Percentiles rank a stretch among this genome's conserved stretches.
These are phyloP conservation scores for Lepisosteus osseus DNA, from an alignment of 2,113 vertebrate genomes.

Conservation along the genomic window DNA sequence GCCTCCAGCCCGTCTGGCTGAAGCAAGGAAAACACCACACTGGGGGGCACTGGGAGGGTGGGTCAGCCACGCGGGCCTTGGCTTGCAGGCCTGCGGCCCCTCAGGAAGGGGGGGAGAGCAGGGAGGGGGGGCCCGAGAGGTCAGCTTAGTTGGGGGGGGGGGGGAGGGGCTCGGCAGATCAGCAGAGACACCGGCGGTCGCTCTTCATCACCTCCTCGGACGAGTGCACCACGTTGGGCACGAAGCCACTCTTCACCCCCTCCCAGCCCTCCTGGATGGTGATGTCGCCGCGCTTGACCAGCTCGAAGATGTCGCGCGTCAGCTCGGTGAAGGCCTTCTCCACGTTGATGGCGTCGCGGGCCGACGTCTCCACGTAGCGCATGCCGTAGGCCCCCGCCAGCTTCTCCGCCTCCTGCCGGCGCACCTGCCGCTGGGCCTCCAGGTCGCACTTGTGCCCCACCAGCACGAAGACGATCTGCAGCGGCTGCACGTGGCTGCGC, in stretches of 20 bases:
- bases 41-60: too few species aligned
- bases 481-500: constrained; percentile 90
- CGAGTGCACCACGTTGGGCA: constrained; percentile 91
- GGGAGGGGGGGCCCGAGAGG: too few species aligned
- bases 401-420: constrained; percentile 88
- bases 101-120: too few species aligned
- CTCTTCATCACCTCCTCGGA: constrained; percentile 91
- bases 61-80: too few species aligned
- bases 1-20: too few species aligned
- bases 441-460: constrained; percentile 97
- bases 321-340: constrained; percentile 96
- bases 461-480: constrained; percentile 90
- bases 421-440: constrained; percentile 89
- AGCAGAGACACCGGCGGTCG: constrained; percentile 87
- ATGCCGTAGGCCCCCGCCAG: constrained; percentile 86
- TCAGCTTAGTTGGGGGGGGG: too few species aligned
- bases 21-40: too few species aligned
- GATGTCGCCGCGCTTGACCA: constrained; percentile 90
- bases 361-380: constrained; percentile 93
- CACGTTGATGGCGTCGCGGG: constrained; percentile 91
- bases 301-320: constrained; percentile 90
- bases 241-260: constrained; percentile 94
- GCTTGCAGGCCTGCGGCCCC: too few species aligned
- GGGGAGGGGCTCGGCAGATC: constrained; percentile 44
- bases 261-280: constrained; percentile 97